A percentile compares a stretch with the other conserved stretches of the same genome.
Conservation (phyloP, 2,797 vertebrate genomes). For the Hapalemur alaotrensis region DNA sequence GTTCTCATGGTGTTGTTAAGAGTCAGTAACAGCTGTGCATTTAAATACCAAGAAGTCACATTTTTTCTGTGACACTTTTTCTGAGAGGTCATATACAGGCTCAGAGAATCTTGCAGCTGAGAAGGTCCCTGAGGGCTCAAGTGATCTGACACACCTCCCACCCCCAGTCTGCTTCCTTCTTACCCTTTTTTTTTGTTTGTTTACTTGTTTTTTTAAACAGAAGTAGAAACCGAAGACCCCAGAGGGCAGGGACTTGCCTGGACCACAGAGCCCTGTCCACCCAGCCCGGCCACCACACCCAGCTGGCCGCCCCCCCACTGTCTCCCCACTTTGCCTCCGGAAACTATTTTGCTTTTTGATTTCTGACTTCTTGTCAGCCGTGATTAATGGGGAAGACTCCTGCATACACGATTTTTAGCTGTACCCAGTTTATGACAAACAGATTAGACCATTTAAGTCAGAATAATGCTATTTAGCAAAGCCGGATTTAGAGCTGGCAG, state of each 20-base stretch:
- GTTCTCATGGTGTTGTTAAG: not conserved
- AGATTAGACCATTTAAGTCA: conserved; percentile 76
- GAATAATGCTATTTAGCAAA: conserved; percentile 75
- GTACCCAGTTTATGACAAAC: conserved; percentile 70
- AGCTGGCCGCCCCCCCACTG: not conserved
- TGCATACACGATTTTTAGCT: conserved; percentile 58
- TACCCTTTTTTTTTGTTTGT: not conserved
- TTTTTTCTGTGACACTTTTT: not conserved
- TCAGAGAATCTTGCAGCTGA: not conserved
- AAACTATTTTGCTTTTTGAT: conserved; percentile 74
- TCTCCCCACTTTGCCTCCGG: conserved; percentile 37
- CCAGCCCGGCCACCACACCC: not conserved
- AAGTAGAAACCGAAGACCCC: not conserved
- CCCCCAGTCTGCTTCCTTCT: not conserved
- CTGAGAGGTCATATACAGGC: not conserved
- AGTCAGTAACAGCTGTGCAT: not conserved
- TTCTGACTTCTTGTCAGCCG: conserved; percentile 77
- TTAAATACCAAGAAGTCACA: not conserved
- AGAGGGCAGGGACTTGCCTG: not conserved
- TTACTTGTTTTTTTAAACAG: not conserved
- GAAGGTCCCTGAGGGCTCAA: not conserved
- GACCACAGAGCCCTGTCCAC: not conserved
- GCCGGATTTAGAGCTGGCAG: conserved; percentile 63
- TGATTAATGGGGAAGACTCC: conserved; percentile 69
- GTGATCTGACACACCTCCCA: not conserved